Percentiles rank a stretch among this genome's conserved stretches.
These are phyloP conservation scores for Hyperoplus lanceolatus DNA, from an alignment of 2,797 vertebrate species.

Conservation along the genomic window DNA sequence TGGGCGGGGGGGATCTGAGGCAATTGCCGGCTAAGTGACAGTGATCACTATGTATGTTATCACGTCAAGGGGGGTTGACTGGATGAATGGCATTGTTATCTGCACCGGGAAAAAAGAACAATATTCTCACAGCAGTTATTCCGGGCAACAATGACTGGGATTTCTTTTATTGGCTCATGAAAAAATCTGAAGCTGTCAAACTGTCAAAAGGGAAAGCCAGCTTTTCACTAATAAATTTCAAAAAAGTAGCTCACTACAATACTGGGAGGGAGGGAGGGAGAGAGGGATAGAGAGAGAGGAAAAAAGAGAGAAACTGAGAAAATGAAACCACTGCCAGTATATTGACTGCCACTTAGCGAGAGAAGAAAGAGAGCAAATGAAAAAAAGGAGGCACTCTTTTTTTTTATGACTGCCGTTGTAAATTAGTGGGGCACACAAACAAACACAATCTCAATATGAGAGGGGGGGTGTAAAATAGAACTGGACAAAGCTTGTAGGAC, in stretches of 20 bases:
- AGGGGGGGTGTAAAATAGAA: slow-evolving; percentile 34
- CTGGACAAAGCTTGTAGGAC: background rate
- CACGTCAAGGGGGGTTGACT: slow-evolving; percentile 28
- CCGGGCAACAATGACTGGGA: slow-evolving; percentile 48
- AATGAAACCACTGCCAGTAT: slow-evolving; percentile 62
- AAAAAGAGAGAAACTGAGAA: slow-evolving; percentile 37
- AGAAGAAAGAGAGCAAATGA: slow-evolving; percentile 44
- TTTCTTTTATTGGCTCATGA: slow-evolving; percentile 64
- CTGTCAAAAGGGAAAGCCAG: slow-evolving; percentile 60
- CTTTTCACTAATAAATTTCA: slow-evolving; percentile 66
- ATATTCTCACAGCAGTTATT: slow-evolving; percentile 63
- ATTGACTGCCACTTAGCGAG: slow-evolving; percentile 58
- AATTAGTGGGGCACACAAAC: slow-evolving; percentile 62
- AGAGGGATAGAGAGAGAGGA: background rate
- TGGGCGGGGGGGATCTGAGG: slow-evolving; percentile 7
- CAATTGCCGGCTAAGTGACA: slow-evolving; percentile 44
- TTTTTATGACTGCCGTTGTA: slow-evolving; percentile 55
- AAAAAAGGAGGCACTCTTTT: slow-evolving; percentile 20
- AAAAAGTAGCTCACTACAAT: slow-evolving; percentile 58
- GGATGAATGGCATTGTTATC: slow-evolving; percentile 54
- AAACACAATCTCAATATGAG: slow-evolving; percentile 56
- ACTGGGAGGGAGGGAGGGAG: background rate
- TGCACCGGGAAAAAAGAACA: slow-evolving; percentile 42
- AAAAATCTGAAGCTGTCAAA: slow-evolving; percentile 73
- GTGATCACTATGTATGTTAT: slow-evolving; percentile 64